These are phyloP conservation scores for Acrocephalus scirpaceus DNA, from an alignment of 2,797 vertebrate species.

Conservation along the genomic window DNA sequence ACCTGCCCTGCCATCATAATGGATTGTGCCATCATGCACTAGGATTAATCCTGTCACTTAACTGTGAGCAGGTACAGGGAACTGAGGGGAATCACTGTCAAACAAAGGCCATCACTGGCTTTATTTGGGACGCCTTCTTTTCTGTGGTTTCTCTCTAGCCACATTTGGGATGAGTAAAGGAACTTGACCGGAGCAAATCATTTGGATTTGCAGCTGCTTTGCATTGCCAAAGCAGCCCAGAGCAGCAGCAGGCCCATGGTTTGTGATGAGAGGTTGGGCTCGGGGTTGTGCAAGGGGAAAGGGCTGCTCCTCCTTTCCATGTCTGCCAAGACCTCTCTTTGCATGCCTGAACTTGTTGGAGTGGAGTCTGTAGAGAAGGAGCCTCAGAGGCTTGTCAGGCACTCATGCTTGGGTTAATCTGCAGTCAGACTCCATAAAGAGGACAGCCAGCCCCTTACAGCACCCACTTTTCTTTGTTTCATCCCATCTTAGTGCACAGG, in stretches of 20 bases:
- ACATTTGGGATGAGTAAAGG: not conserved
- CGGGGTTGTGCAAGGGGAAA: not conserved
- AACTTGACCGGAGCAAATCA: not conserved
- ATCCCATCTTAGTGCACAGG: not conserved
- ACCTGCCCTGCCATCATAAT: not conserved
- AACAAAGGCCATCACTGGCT: rapidly evolving
- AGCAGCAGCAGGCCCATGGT: not conserved
- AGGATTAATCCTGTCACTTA: not conserved
- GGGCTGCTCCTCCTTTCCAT: not conserved
- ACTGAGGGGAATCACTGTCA: not conserved
- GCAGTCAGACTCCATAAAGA: not conserved
- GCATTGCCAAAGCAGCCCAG: not conserved
- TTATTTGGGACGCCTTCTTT: not conserved
- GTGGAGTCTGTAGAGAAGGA: not conserved
- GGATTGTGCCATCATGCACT: no score
- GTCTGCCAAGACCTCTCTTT: not conserved
- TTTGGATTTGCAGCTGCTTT: not conserved
- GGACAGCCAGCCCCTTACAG: not conserved
- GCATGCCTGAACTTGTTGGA: not conserved
- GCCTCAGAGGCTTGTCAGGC: not conserved
- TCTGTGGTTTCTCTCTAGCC: not conserved
- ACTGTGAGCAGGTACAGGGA: not conserved
- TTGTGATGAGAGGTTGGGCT: not conserved
- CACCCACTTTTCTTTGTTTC: not conserved
- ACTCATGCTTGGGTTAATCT: not conserved